Conservation (phyloP, 2,113 vertebrate species). For the Percina caprodes region DNA sequence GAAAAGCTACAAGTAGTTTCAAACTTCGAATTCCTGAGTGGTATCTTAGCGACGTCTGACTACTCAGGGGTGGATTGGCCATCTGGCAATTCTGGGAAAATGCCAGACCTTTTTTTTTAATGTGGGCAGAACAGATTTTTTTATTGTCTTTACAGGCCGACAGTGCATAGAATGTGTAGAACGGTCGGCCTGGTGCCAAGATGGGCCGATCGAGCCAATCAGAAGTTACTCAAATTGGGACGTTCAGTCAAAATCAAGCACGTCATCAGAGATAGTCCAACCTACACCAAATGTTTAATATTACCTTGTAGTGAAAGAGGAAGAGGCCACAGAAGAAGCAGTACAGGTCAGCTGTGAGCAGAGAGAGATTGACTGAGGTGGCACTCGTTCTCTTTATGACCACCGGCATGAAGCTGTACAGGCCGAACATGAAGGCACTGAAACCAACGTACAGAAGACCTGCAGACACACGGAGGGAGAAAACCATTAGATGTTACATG, state of each 20-base stretch:
- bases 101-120: too few relatives aligned
- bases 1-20: too few relatives aligned
- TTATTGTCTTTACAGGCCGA: too few relatives aligned
- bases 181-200: too few relatives aligned
- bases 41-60: not conserved
- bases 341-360: constrained; percentile 95
- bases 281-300: constrained; percentile 1
- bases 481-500: not conserved
- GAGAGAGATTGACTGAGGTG: constrained; percentile 92
- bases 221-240: too few relatives aligned
- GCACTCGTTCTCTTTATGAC: constrained; percentile 96
- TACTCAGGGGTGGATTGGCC: not conserved
- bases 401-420: constrained; percentile 97
- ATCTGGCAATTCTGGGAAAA: too few relatives aligned
- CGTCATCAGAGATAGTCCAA: too few relatives aligned
- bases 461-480: constrained; percentile 64
- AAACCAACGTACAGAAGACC: constrained; percentile 94
- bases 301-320: constrained; percentile 96
- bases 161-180: too few relatives aligned
- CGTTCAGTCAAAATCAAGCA: too few relatives aligned
- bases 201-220: too few relatives aligned
- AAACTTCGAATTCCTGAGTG: not conserved
- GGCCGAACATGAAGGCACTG: constrained; percentile 95
- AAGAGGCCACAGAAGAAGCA: constrained; percentile 95
- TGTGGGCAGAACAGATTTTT: too few relatives aligned